Percentiles rank a stretch among this genome's conserved stretches.
phyloP scores from a whole-genome alignment of 1,140 invertebrate genomes.

The Nymphalis io region DNA sequence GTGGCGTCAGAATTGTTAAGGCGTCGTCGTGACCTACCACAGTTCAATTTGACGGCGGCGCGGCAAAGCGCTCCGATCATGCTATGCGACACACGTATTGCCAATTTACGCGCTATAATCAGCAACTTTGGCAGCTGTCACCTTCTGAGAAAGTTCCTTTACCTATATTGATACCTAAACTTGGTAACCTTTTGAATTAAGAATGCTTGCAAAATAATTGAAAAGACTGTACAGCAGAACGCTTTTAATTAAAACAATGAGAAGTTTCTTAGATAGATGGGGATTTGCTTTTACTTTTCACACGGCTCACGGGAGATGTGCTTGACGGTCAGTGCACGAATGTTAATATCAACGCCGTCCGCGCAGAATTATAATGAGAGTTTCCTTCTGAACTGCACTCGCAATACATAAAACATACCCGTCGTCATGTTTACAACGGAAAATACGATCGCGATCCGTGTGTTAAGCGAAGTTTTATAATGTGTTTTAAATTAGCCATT shows the following conservation, averaged over 20 bases:
- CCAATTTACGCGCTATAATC: slow-evolving; percentile 59
- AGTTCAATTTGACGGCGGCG: slow-evolving; percentile 61
- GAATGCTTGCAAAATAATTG: background rate
- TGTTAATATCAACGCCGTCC: slow-evolving; percentile 67
- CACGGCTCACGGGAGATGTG: slow-evolving; percentile 68
- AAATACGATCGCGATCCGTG: slow-evolving; percentile 63
- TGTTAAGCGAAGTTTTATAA: slow-evolving; percentile 65
- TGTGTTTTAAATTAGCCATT: slow-evolving; percentile 69
- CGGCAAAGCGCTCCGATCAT: slow-evolving; percentile 55
- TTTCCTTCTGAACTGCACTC: slow-evolving; percentile 69
- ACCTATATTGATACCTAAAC: background rate
- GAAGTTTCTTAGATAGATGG: slow-evolving; percentile 37
- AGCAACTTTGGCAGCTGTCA: slow-evolving; percentile 27
- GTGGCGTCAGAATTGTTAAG: slow-evolving; percentile 54
- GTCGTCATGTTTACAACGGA: slow-evolving; percentile 77
- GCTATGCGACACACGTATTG: slow-evolving; percentile 64
- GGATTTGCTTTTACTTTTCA: slow-evolving; percentile 72
- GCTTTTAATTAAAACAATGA: slow-evolving; percentile 3
- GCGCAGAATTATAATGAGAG: slow-evolving; percentile 75
- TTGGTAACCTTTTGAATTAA: background rate
- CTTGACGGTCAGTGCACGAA: slow-evolving; percentile 67
- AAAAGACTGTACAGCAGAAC: background rate
- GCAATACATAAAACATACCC: slow-evolving; percentile 74
- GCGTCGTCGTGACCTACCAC: slow-evolving; percentile 73
- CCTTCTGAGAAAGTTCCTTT: slow-evolving; percentile 9